Base-by-base conservation (phyloP, 92 coral and sea anemone species). In the Palythoa grandiflora region DNA sequence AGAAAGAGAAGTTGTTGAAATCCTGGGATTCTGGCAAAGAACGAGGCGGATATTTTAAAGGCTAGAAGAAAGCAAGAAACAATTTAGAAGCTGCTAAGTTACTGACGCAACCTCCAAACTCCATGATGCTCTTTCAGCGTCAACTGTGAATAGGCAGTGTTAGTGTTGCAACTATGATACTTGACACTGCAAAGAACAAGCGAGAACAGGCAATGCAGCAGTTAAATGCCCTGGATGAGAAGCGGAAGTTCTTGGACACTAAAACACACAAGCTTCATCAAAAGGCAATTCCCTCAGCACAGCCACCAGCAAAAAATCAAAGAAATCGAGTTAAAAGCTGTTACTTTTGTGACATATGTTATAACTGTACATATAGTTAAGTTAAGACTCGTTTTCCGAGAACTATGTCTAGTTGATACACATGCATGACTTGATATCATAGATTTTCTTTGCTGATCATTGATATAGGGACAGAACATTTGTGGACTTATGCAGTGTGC, bases 151-250 rank as follows among this genome's bases (percentile, higher is more conserved):
- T 57, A 57, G 63, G 63, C 63, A 57, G 63, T 57, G 81, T 85
- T 47, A 85, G 78, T 88, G 90, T 88, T 16, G 87, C 81, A 65
- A 80, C 47, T 79, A 71, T 88, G 86, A 88, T 88, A 60, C 80
- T 88, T 88, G 86, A 87, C 90, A 79, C 86, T 40, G 6, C 47
- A 40, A 40, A 5, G 47, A 40, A 40, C 47, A 40, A 40, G 47
- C 47, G 47, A 40, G 63, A 57, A 57, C 80, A 91, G 72, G 91
- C 87, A 68, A 81, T 63, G 88, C 88, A 80, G 74, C 87, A 78
- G 70, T 65, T 77, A 81, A 80, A 86, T 90, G 87, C 80, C 19
- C 17, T 90, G 61, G 87, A 76, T 87, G 75, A 86, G 87, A 90
- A 90, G 83, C 68, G 89, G 81, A 81, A 90, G 73, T 68, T 75